These are phyloP conservation scores for Ceryle rudis DNA, from an alignment of 2,797 vertebrate genomes.

Conservation along the genomic window DNA sequence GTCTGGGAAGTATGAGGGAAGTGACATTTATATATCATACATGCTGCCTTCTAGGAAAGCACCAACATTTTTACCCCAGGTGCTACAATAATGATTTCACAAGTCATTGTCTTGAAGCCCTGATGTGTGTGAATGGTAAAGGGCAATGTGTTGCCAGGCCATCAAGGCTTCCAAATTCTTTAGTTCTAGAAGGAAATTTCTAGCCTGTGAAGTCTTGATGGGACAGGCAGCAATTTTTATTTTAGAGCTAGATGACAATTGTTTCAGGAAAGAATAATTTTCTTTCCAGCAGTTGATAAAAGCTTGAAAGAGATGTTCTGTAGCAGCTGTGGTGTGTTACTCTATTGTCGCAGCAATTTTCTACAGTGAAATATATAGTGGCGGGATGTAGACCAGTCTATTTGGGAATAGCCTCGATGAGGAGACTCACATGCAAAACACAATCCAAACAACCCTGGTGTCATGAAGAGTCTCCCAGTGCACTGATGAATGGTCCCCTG, in stretches of 20 bases:
- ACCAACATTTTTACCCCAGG: neutral
- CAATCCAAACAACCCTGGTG: fast-evolving
- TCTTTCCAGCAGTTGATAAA: neutral
- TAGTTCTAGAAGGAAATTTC: neutral
- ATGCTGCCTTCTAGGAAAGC: neutral
- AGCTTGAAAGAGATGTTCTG: neutral
- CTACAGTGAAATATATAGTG: neutral
- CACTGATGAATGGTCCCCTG: neutral
- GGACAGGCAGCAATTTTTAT: constrained; percentile 3
- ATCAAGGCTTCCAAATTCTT: neutral
- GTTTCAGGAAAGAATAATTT: constrained; percentile 17
- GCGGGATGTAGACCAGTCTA: neutral
- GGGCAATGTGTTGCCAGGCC: neutral
- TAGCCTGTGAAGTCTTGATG: neutral
- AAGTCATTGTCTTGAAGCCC: neutral
- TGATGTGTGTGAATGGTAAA: neutral
- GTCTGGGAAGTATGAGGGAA: neutral
- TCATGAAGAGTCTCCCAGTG: neutral
- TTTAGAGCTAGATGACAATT: neutral
- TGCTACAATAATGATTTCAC: neutral
- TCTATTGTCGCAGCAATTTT: neutral
- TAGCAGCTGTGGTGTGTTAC: neutral
- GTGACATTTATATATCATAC: neutral
- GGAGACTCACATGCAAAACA: neutral
- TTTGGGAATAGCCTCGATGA: neutral